Conservation (phyloP, 2,113 vertebrate genomes). For the Potamarius usumacintae region DNA sequence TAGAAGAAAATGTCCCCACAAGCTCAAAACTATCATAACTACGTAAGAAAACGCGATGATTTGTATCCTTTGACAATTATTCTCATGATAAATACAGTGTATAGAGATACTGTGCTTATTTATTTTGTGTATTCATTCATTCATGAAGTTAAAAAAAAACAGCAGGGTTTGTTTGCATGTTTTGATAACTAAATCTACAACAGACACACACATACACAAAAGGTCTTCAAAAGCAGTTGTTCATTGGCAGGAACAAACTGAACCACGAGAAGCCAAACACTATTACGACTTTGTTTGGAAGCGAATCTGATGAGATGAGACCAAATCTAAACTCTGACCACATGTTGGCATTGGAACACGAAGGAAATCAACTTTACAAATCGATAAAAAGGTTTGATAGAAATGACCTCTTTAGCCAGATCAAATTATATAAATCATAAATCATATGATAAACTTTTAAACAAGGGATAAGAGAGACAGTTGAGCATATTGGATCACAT, state of each 20-base stretch:
- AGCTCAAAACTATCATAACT: too few species aligned
- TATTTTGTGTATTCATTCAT: background rate
- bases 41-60: too few species aligned
- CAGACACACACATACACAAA: background rate
- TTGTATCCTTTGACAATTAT: too few species aligned
- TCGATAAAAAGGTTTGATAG: too few species aligned
- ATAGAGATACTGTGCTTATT: background rate
- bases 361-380: background rate
- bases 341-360: background rate
- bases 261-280: conserved; percentile 7
- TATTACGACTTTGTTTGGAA: conserved; percentile 11
- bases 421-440: background rate
- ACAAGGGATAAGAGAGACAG: background rate
- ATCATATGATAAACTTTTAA: background rate
- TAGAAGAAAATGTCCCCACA: too few species aligned
- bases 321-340: conserved; percentile 12
- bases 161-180: conserved; percentile 3
- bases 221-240: background rate
- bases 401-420: background rate
- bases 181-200: background rate
- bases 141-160: background rate
- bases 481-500: background rate
- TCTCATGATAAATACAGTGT: background rate
- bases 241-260: background rate
- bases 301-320: background rate